These are phyloP conservation scores for Neotoma lepida DNA, from an alignment of 2,113 vertebrate genomes.

Conservation along the genomic window DNA sequence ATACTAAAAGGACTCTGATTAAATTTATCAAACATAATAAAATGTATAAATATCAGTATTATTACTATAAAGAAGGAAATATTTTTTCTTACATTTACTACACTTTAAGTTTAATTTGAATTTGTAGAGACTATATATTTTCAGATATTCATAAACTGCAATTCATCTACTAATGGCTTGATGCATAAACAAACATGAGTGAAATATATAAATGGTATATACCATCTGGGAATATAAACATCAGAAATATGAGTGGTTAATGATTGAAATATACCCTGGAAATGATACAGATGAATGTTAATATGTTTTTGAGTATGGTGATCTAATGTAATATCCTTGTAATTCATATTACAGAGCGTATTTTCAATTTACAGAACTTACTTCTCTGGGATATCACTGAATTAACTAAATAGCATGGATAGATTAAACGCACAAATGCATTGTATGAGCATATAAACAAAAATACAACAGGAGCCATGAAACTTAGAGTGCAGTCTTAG, in stretches of 20 bases:
- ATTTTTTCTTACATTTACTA: not conserved
- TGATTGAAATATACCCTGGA: not conserved
- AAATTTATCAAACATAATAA: not conserved
- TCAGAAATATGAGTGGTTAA: not conserved
- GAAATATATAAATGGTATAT: not conserved
- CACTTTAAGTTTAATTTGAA: slow-evolving; percentile 1
- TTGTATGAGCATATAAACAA: not conserved
- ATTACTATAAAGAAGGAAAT: slow-evolving; percentile 20
- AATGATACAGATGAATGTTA: not conserved
- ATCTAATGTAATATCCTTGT: not conserved
- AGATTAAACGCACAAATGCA: not conserved
- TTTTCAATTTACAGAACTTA: slow-evolving; percentile 7
- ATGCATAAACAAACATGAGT: not conserved
- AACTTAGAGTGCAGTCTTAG: not conserved
- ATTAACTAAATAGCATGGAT: too few relatives aligned
- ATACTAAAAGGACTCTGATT: not conserved
- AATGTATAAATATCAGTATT: not conserved
- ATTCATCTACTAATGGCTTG: slow-evolving; percentile 34
- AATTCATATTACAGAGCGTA: not conserved
- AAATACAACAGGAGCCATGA: not conserved
- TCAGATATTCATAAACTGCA: not conserved
- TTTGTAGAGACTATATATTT: not conserved
- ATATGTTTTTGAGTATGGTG: not conserved
- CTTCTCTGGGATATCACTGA: too few relatives aligned
- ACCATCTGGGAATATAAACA: not conserved